Base-by-base conservation (phyloP, 2,113 vertebrate genomes). In the Turdus rufiventris region DNA sequence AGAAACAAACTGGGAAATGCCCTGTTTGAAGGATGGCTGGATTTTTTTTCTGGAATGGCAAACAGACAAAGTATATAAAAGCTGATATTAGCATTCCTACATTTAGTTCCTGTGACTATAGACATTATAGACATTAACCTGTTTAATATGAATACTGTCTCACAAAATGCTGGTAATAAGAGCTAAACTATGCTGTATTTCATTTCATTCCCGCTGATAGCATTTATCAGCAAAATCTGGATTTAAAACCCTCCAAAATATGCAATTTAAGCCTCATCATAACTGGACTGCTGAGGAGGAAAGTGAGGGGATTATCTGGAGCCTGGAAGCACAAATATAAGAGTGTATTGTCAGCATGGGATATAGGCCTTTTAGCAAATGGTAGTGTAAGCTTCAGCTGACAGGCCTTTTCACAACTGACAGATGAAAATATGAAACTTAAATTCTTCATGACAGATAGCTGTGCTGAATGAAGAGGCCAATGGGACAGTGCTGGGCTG, bases 141-240 rank as follows among this genome's bases (percentile, higher is more conserved):
- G 65, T 94, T 95, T 94, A 96, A 94, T 95, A 92, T 80, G 96
- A 97, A 97, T 96, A 93, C 94, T 24, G 45, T 91, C 94, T 91
- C 77, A 95, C 93, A 96, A 97, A 97, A 96, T 70, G 91, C 88
- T 88, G 95, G 98, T 98, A 98, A 98, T 96, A 97, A 96, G 98
- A 99, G 98, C 97, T 97, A 97, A 98, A 98, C 97, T 71, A 79
- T 97, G 98, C 95, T 98, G 98, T 98, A 99, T 99, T 99, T 99
- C 96, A 99, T 99, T 99, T 99, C 98, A 98, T 95, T 96, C 98
- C 97, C 0, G 99, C 99, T 99, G 99, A 99, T 99, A 99, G 99
- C 98, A 99, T 99, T 99, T 98, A 99, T 99, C 99, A 99, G 98
- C 99, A 98, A 99, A 98, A 98, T 99, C 98, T 98, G 98, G 98